phyloP scores from a whole-genome alignment of 1,140 invertebrate species.

The Anadara kagoshimensis region DNA sequence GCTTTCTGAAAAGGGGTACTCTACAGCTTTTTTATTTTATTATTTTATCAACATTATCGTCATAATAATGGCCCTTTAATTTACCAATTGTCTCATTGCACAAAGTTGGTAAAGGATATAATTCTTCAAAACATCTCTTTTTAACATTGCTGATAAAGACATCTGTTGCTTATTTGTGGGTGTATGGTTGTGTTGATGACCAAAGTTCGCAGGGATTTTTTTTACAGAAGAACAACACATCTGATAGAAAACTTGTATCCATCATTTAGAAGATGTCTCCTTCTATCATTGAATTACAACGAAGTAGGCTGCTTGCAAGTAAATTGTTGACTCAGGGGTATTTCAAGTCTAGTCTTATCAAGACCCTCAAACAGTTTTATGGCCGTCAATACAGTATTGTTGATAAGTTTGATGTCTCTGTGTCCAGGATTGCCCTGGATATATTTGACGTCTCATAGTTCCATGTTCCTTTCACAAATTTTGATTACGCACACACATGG shows the following conservation, averaged over 20 bases:
- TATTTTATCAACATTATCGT: neutral
- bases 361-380: too few species aligned
- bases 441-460: too few species aligned
- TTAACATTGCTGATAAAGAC: neutral
- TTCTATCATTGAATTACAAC: neutral
- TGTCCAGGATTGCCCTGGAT: too few species aligned
- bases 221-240: neutral
- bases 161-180: too few species aligned
- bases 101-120: neutral
- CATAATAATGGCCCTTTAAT: conserved; percentile 12
- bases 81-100: conserved; percentile 8
- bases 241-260: conserved; percentile 4
- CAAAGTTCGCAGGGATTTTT: neutral
- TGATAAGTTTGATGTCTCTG: too few species aligned
- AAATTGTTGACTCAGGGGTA: too few species aligned
- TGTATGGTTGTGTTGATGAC: conserved; percentile 8
- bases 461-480: too few species aligned
- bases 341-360: too few species aligned
- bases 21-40: neutral
- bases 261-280: conserved; percentile 3
- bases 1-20: conserved; percentile 10
- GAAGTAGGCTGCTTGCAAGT: neutral
- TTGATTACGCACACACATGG: too few species aligned
- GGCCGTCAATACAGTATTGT: too few species aligned
- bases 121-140: conserved; percentile 5